Conservation (phyloP, 2,113 vertebrate species). For the Grus americana region DNA sequence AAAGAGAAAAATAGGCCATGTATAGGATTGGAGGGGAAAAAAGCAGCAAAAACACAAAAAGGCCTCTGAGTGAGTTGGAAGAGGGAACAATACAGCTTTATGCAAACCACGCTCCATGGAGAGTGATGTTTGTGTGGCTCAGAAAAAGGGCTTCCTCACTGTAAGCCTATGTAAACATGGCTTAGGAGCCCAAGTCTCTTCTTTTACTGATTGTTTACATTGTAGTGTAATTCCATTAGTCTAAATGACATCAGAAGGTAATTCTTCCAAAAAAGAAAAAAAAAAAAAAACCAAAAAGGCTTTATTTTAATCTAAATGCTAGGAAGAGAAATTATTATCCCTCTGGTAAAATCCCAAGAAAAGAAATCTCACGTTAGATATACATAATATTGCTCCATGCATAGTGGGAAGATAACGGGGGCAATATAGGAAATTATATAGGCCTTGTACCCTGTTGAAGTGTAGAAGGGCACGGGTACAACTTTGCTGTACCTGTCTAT, state of each 20-base stretch:
- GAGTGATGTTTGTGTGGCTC: neutral
- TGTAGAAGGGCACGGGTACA: neutral
- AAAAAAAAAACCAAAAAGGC: neutral
- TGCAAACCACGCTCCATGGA: neutral
- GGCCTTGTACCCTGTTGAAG: neutral
- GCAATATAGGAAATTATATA: neutral
- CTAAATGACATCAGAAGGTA: neutral
- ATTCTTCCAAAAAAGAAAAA: neutral
- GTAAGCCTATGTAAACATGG: neutral
- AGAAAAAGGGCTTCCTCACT: slow-evolving; percentile 1
- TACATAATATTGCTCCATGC: neutral
- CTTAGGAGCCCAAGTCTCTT: neutral
- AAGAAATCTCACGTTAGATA: neutral
- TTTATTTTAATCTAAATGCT: neutral
- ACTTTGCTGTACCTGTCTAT: neutral
- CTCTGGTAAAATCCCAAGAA: neutral
- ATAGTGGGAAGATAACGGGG: neutral
- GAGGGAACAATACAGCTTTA: slow-evolving; percentile 27
- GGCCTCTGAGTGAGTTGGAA: neutral
- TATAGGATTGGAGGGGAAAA: neutral
- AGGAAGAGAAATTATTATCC: neutral
- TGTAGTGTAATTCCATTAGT: neutral
- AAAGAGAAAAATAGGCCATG: neutral
- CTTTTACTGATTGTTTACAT: neutral
- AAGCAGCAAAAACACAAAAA: neutral